These are phyloP conservation scores for Petroica traversi DNA, from an alignment of 2,113 vertebrate species.

Conservation along the genomic window DNA sequence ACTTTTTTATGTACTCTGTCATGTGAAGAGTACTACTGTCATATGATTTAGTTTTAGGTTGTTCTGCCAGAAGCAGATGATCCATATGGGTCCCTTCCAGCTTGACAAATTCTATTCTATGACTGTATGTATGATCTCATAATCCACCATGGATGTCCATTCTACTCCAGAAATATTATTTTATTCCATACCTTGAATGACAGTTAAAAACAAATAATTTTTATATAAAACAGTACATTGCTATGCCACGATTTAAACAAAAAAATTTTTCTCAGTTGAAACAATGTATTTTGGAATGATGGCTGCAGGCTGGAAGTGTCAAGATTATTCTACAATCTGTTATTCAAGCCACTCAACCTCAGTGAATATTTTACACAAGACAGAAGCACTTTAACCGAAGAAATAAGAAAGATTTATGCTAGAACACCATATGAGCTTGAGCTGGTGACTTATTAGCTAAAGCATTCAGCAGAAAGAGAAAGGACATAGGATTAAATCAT, in stretches of 20 bases:
- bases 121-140: background rate
- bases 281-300: background rate
- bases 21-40: background rate
- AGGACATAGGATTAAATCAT: background rate
- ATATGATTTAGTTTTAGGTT: background rate
- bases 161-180: background rate
- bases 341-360: constrained; percentile 1
- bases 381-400: background rate
- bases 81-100: background rate
- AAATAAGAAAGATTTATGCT: constrained; percentile 40
- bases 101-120: background rate
- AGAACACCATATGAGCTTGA: constrained; percentile 1
- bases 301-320: background rate
- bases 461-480: constrained; percentile 15
- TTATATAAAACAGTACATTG: background rate
- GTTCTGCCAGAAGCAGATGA: background rate
- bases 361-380: constrained; percentile 30
- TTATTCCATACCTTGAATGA: background rate
- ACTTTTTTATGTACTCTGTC: background rate
- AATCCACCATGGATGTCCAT: background rate
- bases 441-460: constrained; percentile 12
- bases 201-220: background rate
- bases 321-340: constrained; percentile 4
- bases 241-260: background rate
- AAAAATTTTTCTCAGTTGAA: background rate